Evolutionary conservation across 2,113 vertebrate species (phyloP).

Genomic region (Cyanistes caeruleus): DNA sequence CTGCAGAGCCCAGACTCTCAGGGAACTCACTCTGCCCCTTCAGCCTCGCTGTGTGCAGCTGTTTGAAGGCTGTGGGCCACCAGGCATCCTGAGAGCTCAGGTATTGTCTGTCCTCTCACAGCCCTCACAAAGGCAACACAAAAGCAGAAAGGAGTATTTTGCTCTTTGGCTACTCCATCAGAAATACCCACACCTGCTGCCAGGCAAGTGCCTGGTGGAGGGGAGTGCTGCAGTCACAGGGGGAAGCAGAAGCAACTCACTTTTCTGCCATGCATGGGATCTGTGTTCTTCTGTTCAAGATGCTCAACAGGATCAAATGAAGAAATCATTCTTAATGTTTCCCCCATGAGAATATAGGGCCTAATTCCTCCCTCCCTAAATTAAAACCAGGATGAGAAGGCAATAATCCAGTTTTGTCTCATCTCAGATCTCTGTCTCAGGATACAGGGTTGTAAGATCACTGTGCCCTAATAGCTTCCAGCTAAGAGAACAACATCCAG

Average conservation of each 20-base stretch:
- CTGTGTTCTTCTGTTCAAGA: background rate
- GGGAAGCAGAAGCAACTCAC: background rate
- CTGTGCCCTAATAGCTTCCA: background rate
- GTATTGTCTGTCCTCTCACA: background rate
- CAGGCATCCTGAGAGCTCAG: background rate
- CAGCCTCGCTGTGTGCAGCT: rapidly evolving
- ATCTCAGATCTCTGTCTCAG: constrained; percentile 18
- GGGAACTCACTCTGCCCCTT: background rate
- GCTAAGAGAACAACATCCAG: constrained; percentile 29
- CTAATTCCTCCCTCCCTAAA: background rate
- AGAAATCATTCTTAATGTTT: background rate
- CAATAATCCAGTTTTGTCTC: background rate
- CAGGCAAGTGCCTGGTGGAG: background rate
- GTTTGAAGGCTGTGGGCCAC: constrained; percentile 13
- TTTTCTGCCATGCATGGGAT: rapidly evolving
- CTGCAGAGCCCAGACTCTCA: background rate
- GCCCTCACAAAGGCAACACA: background rate
- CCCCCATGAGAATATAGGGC: background rate
- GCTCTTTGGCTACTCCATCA: background rate
- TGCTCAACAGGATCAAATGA: background rate
- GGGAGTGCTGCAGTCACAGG: background rate
- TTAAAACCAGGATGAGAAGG: constrained; percentile 10
- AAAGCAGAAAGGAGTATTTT: background rate
- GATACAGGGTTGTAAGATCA: constrained; percentile 1
- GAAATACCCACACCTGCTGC: background rate